These are phyloP conservation scores for Onychomys arenicola DNA, from an alignment of 2,797 vertebrate species.

Conservation along the genomic window DNA sequence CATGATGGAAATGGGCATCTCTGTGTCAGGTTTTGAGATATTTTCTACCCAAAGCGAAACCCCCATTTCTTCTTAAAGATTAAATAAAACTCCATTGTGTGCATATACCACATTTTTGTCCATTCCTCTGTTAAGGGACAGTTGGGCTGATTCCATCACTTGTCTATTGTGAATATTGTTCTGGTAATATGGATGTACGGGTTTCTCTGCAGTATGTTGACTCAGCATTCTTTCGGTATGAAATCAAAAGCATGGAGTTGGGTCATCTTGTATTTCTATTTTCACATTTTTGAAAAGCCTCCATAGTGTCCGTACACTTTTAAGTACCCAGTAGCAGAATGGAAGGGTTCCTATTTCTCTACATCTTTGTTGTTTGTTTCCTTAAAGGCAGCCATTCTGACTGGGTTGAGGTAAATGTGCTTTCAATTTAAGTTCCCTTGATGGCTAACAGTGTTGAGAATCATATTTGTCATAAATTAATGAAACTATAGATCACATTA, in stretches of 20 bases:
- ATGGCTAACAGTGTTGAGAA: not conserved
- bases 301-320: not conserved
- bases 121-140: not conserved
- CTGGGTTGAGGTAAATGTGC: not conserved
- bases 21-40: not conserved
- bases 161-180: not conserved
- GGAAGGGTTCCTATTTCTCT: not conserved
- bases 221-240: not conserved
- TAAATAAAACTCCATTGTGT: not conserved
- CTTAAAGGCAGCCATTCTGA: not conserved
- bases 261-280: not conserved
- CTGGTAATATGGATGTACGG: not conserved
- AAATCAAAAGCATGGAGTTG: not conserved
- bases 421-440: not conserved
- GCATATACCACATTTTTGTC: not conserved
- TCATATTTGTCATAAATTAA: not conserved
- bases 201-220: not conserved
- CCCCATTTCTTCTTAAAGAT: not conserved
- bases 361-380: not conserved
- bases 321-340: not conserved
- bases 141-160: not conserved
- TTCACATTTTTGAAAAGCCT: not conserved
- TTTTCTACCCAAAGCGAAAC: not conserved
- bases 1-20: not conserved
- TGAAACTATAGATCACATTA: not conserved